phyloP scores from a whole-genome alignment of 2,888 invertebrate genomes.

The Meteorus cinctellus region DNA sequence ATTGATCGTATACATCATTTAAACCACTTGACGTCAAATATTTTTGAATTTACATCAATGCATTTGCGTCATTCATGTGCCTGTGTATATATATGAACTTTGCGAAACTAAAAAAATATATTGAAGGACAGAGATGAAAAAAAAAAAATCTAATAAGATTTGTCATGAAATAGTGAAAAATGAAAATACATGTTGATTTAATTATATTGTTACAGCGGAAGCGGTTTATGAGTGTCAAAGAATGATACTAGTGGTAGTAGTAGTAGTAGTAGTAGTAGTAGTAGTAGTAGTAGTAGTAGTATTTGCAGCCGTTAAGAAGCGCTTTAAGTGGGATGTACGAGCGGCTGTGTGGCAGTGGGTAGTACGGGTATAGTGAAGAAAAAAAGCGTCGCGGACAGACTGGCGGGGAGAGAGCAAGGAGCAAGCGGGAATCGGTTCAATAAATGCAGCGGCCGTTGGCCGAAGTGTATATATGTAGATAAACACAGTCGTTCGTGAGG shows the following conservation, averaged over 20 bases:
- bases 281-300: conserved; percentile 31
- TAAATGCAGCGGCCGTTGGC: conserved; percentile 60
- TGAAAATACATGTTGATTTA: neutral
- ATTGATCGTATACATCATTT: no score
- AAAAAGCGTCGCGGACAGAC: conserved; percentile 35
- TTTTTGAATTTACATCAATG: neutral
- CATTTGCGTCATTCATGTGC: neutral
- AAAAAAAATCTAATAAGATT: neutral
- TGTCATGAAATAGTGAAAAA: conserved; percentile 14
- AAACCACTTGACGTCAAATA: neutral
- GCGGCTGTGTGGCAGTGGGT: conserved; percentile 29
- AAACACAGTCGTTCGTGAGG: neutral
- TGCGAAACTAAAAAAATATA: conserved; percentile 7
- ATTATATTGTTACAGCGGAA: no score
- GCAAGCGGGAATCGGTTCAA: conserved; percentile 59
- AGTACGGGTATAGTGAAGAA: conserved; percentile 21
- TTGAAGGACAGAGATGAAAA: neutral
- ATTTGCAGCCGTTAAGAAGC: conserved; percentile 37
- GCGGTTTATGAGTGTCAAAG: no score
- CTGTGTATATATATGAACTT: neutral
- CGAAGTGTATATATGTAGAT: conserved; percentile 38
- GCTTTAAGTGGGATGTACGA: conserved; percentile 34
- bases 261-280: neutral
- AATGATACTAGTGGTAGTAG: neutral
- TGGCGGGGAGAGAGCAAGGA: conserved; percentile 39